A percentile compares a stretch with the other conserved stretches of the same genome.
phyloP scores from a whole-genome alignment of 2,888 invertebrate genomes.

The Heterodera filipjevi region DNA sequence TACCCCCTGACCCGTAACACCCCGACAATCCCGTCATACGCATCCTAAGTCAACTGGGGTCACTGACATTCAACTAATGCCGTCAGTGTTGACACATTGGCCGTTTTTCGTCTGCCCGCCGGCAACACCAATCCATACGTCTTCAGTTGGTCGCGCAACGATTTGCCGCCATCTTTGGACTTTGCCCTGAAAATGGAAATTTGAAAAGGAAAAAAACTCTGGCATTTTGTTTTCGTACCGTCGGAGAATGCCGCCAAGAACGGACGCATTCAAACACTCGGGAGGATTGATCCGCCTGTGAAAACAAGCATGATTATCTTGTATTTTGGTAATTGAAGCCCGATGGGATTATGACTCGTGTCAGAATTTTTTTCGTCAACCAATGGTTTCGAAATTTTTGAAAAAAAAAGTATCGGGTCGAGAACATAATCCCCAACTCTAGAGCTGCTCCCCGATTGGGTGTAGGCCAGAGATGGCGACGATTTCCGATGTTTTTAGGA shows the following conservation, averaged over 20 bases:
- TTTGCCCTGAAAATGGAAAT: conserved; percentile 40
- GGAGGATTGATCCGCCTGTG: conserved; percentile 47
- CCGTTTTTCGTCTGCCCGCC: conserved; percentile 49
- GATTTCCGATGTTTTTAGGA: too few relatives aligned
- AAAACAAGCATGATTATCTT: too few relatives aligned
- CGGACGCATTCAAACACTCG: conserved; percentile 51
- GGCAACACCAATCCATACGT: conserved; percentile 46
- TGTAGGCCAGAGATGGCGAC: too few relatives aligned
- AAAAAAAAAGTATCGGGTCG: too few relatives aligned
- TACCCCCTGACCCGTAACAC: too few relatives aligned
- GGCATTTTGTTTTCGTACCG: conserved; percentile 22
- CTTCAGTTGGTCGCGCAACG: conserved; percentile 49
- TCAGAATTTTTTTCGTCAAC: too few relatives aligned
- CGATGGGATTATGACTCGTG: too few relatives aligned
- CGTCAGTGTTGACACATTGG: conserved; percentile 47
- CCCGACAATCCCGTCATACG: too few relatives aligned
- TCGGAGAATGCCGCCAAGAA: conserved; percentile 50
- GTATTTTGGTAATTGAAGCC: too few relatives aligned
- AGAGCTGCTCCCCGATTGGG: too few relatives aligned
- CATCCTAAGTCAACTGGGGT: background rate
- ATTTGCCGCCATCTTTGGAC: conserved; percentile 53
- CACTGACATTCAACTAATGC: conserved; percentile 49
- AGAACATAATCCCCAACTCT: too few relatives aligned
- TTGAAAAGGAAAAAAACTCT: background rate
- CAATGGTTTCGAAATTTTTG: too few relatives aligned